Evolutionary conservation across 2,888 invertebrate genomes (phyloP), one percentile per base, ranked within the genome.

Genomic region (Poecilus cupreus): DNA sequence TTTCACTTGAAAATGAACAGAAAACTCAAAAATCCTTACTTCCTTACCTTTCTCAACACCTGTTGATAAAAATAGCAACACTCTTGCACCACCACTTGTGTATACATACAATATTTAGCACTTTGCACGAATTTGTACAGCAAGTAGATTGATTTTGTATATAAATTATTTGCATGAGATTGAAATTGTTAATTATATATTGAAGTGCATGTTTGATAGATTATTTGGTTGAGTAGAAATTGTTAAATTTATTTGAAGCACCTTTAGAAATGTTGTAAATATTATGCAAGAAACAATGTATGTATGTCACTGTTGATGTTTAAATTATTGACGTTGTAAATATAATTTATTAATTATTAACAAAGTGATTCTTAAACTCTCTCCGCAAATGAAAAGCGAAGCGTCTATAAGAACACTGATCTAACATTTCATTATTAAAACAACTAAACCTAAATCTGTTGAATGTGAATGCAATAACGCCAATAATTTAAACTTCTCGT

Each of bases 31-130:
- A 32, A 13, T 60, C 5, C 18, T 18, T 51, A 60, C n/a, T n/a
- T 26, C 20, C 13, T 24, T 22, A 68, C 46, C 32, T 51, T 51
- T 1, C n/a, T 32, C 16, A 11, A 43, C 60, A 64, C 46, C 46
- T 43, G 37, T 60, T 32, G 18, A 32, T 78, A 32, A 80, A 80
- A 80, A 80, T 80, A 80, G 80, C 80, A 80, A 80, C 80, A 80
- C 72, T 72, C 32, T 24, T 79, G 79, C 80, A 80, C 39, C 43
- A 24, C 11, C 37, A 32, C 32, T 60, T 78, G 13, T 64, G 72
- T 80, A 80, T 72, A 80, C 72, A 72, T 54, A 57, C 39, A 54
- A 37, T 64, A n/a, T 72, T 39, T 57, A 11, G 54, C 80, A 80
- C 80, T 32, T 6, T 54, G 80, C 80, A 80, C 72, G 54, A 80